A percentile compares a stretch with the other conserved stretches of the same genome.
Conservation (phyloP, 2,113 vertebrate species). For the Eubucco bourcierii region DNA sequence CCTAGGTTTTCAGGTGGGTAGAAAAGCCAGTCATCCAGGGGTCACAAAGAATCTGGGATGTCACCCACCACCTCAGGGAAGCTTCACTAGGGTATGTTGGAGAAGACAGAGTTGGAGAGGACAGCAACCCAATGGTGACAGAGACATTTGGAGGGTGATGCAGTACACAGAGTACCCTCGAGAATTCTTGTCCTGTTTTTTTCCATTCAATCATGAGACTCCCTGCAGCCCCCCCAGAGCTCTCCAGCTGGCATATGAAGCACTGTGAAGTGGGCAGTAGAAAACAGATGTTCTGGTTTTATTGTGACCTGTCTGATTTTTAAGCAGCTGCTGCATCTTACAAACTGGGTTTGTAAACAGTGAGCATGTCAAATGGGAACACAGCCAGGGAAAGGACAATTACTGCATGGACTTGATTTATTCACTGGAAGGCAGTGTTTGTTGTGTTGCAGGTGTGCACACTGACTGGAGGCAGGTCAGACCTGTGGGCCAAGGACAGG, state of each 20-base stretch:
- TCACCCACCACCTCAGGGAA: background rate
- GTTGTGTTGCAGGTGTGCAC: background rate
- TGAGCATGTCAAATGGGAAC: background rate
- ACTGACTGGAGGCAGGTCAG: conserved; percentile 37
- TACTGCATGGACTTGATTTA: conserved; percentile 16
- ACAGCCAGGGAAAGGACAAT: conserved; percentile 7
- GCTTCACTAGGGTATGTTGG: background rate
- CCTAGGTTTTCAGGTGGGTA: background rate
- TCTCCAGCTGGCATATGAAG: background rate
- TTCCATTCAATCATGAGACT: background rate
- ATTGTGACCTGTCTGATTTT: conserved; percentile 25
- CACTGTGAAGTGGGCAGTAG: background rate
- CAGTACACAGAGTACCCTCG: background rate
- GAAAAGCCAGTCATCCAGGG: background rate
- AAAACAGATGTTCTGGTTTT: background rate
- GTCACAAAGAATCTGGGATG: background rate
- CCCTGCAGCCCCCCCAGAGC: background rate
- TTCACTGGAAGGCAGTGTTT: background rate
- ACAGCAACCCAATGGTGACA: background rate
- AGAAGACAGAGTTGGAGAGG: background rate
- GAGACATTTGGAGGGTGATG: background rate
- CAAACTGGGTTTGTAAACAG: background rate
- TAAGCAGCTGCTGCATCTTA: conserved; percentile 20
- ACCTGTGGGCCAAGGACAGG: background rate
- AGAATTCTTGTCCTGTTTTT: background rate